Conservation (phyloP, 2,113 vertebrate species). For the Alosa alosa region DNA sequence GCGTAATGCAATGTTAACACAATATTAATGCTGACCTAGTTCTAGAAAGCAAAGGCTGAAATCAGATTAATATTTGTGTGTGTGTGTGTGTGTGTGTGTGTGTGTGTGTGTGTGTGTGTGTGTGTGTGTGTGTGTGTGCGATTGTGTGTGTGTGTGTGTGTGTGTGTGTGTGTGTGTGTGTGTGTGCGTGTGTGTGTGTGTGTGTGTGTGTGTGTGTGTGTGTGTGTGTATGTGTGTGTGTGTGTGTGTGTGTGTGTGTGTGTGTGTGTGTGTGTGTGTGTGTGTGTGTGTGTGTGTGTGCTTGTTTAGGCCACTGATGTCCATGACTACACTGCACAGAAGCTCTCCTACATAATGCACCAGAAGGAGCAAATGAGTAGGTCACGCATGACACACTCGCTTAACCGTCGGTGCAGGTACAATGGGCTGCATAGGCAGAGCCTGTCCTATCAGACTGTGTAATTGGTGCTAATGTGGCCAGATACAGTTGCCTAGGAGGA, state of each 20-base stretch:
- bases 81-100: not conserved
- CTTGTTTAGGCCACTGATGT: not conserved
- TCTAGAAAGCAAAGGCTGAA: not conserved
- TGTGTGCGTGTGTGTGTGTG: not conserved
- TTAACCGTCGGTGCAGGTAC: not conserved
- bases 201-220: not conserved
- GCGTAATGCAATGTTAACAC: too few relatives aligned
- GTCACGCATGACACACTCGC: not conserved
- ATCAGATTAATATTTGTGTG: not conserved
- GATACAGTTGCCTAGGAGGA: not conserved
- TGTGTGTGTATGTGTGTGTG: not conserved
- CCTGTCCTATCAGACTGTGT: not conserved
- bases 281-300: conserved; percentile 7
- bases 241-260: conserved; percentile 22
- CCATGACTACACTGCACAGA: not conserved
- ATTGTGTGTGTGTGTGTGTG: not conserved
- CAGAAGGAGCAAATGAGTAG: not conserved
- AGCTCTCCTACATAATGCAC: conserved; percentile 1
- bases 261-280: conserved; percentile 11
- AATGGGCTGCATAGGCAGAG: not conserved
- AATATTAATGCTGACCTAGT: not conserved
- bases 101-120: not conserved
- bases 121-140: not conserved
- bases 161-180: not conserved
- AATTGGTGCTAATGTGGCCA: not conserved